Evolutionary conservation across 2,113 vertebrate genomes (phyloP), one percentile per base, ranked within the genome.

Genomic region (Bos indicus): DNA sequence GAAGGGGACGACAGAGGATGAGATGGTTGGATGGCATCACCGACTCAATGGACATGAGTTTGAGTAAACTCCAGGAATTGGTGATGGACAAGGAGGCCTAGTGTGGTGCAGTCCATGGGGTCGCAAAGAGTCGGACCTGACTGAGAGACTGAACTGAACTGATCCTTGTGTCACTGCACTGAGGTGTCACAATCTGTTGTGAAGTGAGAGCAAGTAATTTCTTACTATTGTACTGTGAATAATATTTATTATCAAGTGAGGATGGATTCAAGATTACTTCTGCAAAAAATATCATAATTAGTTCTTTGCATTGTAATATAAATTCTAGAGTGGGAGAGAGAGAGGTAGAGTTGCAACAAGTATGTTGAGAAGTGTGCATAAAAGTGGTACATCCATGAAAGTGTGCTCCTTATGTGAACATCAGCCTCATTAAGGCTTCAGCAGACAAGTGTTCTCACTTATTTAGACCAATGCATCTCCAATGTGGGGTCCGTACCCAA

Each of bases 131-230:
- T 74, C 0, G 0, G 36, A 40, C 21, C 40, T 0, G 5, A 40
- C 9, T 71, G n/a, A 71, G n/a, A 17, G 33, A 10, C 33, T 71
- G n/a, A 71, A 12, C n/a, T 12, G 19, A 23, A 71, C 19, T 74
- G 67, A 40, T 40, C 67, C 67, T 71, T 40, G 36, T 67, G 46
- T 91, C 88, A 81, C 14, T 57, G 28, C 9, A 54, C 5, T 51
- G 33, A 80, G 81, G 5, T 77, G 36, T 28, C 10, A 91, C 54
- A 21, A 40, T 83, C 57, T 86, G 9, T 85, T 84, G 59, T 77
- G 23, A 91, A 62, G 36, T 78, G 30, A 26, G 25, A 91, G 54
- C 6, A 89, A 96, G 17, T 83, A 57, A 60, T 88, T 56, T 82
- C 78, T 81, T 82, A 28, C 26, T 62, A 74, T 74, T 10, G 60